A percentile compares a stretch with the other conserved stretches of the same genome.
Conservation (phyloP, 2,797 vertebrate species). For the Perodicticus potto region DNA sequence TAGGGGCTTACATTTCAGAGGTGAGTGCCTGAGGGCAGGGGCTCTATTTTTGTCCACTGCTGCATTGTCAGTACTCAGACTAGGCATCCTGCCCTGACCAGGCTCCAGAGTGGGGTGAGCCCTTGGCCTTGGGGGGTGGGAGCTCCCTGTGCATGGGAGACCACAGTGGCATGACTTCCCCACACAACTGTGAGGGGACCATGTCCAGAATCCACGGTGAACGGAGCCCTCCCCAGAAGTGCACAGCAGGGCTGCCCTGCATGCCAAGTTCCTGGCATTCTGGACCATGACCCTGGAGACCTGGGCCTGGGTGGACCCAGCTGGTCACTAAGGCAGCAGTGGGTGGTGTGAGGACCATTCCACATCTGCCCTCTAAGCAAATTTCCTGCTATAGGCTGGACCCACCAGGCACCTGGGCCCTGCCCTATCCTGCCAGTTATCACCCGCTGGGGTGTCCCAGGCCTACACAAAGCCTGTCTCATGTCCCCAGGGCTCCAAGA, state of each 20-base stretch:
- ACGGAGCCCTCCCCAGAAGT: neutral
- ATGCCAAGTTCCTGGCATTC: no score
- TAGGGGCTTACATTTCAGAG: neutral
- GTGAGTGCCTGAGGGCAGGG: neutral
- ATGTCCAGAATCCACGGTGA: neutral
- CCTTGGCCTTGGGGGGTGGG: neutral
- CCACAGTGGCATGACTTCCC: rapidly evolving
- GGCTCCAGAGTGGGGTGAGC: neutral
- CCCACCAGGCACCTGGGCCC: neutral
- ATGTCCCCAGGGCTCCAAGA: neutral
- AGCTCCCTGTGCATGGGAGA: neutral
- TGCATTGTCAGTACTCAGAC: neutral
- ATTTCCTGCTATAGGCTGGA: constrained; percentile 42
- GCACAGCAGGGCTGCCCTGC: rapidly evolving
- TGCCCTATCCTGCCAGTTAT: neutral
- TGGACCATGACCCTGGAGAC: neutral
- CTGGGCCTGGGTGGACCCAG: neutral
- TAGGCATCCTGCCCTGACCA: neutral
- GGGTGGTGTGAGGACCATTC: neutral
- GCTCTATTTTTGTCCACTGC: neutral
- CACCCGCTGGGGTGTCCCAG: neutral
- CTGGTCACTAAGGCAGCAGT: neutral
- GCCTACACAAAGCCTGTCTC: neutral
- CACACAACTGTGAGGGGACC: neutral
- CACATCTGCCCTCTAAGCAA: constrained; percentile 19